phyloP scores from a whole-genome alignment of 1,140 invertebrate genomes.

The Drosophila triauraria region DNA sequence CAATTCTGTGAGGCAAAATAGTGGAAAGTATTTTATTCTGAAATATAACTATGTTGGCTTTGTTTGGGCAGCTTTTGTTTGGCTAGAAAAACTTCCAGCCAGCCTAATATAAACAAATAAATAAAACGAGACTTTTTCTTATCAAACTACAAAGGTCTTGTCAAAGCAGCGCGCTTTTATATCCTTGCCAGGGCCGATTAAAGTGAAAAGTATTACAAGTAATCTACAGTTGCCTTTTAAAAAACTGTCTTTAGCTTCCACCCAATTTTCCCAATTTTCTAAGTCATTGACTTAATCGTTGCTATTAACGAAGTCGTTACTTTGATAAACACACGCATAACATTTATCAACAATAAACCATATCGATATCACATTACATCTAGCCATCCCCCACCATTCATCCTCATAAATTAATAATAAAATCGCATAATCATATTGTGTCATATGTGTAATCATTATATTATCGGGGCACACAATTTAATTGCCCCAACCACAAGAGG shows the following conservation, averaged over 20 bases:
- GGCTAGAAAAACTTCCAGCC: too few relatives aligned
- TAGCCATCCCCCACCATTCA: not conserved
- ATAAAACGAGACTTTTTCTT: too few relatives aligned
- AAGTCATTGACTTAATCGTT: not conserved
- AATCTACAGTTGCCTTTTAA: too few relatives aligned
- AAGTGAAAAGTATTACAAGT: too few relatives aligned
- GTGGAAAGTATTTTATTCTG: too few relatives aligned
- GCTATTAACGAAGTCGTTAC: not conserved
- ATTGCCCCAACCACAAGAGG: slow-evolving; percentile 49
- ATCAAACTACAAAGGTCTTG: too few relatives aligned
- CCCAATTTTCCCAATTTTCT: slow-evolving; percentile 8
- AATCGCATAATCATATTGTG: slow-evolving; percentile 56
- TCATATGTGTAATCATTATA: slow-evolving; percentile 50
- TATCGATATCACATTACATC: slow-evolving; percentile 16
- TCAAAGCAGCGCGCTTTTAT: too few relatives aligned
- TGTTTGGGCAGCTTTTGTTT: too few relatives aligned
- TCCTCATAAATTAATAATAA: slow-evolving; percentile 55
- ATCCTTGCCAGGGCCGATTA: too few relatives aligned
- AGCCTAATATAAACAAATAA: too few relatives aligned
- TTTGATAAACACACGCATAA: not conserved
- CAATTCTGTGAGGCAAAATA: too few relatives aligned
- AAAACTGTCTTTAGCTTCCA: not conserved
- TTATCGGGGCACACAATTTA: slow-evolving; percentile 38
- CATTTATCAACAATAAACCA: slow-evolving; percentile 27
- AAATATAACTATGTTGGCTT: not conserved